Evolutionary conservation across 2,113 vertebrate species (phyloP).

Genomic region (Astatoreochromis straeleni): DNA sequence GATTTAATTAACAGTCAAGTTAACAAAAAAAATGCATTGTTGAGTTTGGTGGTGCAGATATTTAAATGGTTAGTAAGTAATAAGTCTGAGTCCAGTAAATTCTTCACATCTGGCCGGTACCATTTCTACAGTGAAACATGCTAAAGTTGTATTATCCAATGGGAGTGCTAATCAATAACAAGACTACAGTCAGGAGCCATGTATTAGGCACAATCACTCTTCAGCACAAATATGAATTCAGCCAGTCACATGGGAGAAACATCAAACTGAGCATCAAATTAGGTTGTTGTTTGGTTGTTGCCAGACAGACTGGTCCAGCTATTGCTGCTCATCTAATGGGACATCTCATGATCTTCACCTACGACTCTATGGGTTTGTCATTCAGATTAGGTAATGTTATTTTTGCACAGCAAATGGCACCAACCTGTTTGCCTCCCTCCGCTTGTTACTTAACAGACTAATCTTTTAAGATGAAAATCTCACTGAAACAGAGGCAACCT

Average conservation of each 20-base stretch:
- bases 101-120: background rate
- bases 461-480: slow-evolving; percentile 52
- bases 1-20: background rate
- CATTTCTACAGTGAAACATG: background rate
- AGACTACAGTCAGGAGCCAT: background rate
- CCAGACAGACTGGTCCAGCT: background rate
- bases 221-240: background rate
- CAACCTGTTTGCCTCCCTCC: background rate
- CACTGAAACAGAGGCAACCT: slow-evolving; percentile 34
- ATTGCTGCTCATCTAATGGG: background rate
- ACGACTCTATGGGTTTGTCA: background rate
- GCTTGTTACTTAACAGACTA: slow-evolving; percentile 48
- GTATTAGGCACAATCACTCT: background rate
- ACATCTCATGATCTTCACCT: background rate
- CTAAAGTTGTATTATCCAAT: background rate
- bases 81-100: background rate
- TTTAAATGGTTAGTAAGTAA: background rate
- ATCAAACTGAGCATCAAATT: background rate
- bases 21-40: background rate
- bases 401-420: background rate
- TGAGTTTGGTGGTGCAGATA: background rate
- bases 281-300: background rate
- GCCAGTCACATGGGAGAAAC: background rate
- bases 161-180: background rate
- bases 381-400: background rate